Evolutionary conservation across 2,888 invertebrate species (phyloP).

Genomic region (Nemapogon koenigi): DNA sequence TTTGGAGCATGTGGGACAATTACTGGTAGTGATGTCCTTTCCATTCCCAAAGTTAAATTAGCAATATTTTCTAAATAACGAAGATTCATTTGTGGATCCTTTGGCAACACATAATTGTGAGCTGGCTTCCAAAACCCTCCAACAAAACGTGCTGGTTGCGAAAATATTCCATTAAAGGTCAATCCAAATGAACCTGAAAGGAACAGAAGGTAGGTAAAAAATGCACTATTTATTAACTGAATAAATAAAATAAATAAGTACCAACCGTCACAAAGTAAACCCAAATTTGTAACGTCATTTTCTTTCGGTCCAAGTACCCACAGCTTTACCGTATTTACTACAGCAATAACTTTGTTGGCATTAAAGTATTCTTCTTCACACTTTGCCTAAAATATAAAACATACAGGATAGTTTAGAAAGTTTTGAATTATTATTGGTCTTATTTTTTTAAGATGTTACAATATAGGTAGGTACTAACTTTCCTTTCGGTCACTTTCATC

Average conservation of each 20-base stretch:
- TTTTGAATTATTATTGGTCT: too few species aligned
- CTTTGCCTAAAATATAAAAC: too few species aligned
- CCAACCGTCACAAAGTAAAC: conserved; percentile 60
- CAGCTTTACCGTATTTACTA: conserved; percentile 48
- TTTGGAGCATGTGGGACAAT: conserved; percentile 15
- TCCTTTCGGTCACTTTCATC: conserved; percentile 33
- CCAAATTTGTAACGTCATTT: conserved; percentile 54
- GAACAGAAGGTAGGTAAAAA: too few species aligned
- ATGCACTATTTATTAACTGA: conserved; percentile 3
- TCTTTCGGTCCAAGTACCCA: conserved; percentile 51
- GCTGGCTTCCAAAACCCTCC: conserved; percentile 53
- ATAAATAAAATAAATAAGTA: conserved; percentile 10
- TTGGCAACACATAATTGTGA: conserved; percentile 32
- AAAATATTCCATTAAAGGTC: conserved; percentile 57
- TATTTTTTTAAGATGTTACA: neutral
- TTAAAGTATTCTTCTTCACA: conserved; percentile 14
- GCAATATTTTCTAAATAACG: conserved; percentile 40
- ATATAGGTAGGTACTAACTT: conserved; percentile 25
- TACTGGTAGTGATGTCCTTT: conserved; percentile 29
- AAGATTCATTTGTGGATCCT: conserved; percentile 37
- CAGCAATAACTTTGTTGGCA: conserved; percentile 40
- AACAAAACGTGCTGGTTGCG: conserved; percentile 58
- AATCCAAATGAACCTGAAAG: conserved; percentile 62
- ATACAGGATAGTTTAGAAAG: too few species aligned
- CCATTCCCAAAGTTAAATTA: conserved; percentile 26